Percentiles rank a stretch among this genome's conserved stretches.
Conservation (phyloP, 1,140 invertebrate species). For the Pseudoatta argentina region DNA sequence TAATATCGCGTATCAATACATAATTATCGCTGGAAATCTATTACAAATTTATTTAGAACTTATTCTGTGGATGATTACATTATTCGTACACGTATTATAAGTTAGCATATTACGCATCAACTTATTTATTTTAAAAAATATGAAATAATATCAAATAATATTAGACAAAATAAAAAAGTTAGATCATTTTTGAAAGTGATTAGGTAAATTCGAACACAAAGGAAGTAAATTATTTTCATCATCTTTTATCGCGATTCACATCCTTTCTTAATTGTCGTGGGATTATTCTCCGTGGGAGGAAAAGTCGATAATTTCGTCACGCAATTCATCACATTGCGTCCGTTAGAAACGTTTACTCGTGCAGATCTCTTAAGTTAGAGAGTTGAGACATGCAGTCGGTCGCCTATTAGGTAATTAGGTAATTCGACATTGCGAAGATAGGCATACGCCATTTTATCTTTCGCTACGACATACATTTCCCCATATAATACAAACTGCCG, state of each 20-base stretch:
- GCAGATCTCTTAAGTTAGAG: neutral
- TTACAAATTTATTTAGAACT: neutral
- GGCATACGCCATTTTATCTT: neutral
- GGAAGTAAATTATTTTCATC: neutral
- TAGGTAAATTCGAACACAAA: neutral
- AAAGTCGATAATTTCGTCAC: slow-evolving; percentile 1
- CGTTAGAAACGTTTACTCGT: neutral
- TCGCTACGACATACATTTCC: slow-evolving; percentile 66
- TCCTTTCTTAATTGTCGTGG: slow-evolving; percentile 7
- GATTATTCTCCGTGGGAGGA: neutral
- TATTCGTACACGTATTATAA: neutral
- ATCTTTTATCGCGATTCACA: slow-evolving; percentile 1
- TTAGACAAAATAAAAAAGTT: neutral
- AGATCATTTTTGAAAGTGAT: neutral
- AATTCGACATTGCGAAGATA: slow-evolving; percentile 19
- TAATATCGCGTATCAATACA: neutral
- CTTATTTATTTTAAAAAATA: neutral
- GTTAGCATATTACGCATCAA: neutral
- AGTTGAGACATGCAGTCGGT: neutral
- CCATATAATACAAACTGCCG: slow-evolving; percentile 37
- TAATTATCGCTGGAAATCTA: neutral
- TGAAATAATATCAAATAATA: neutral
- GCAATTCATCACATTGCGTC: neutral
- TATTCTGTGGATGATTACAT: neutral
- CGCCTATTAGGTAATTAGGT: slow-evolving; percentile 45